Percentiles rank a stretch among this genome's conserved stretches.
Conservation (phyloP, 2,888 invertebrate genomes). For the Sphinx pinastri region DNA sequence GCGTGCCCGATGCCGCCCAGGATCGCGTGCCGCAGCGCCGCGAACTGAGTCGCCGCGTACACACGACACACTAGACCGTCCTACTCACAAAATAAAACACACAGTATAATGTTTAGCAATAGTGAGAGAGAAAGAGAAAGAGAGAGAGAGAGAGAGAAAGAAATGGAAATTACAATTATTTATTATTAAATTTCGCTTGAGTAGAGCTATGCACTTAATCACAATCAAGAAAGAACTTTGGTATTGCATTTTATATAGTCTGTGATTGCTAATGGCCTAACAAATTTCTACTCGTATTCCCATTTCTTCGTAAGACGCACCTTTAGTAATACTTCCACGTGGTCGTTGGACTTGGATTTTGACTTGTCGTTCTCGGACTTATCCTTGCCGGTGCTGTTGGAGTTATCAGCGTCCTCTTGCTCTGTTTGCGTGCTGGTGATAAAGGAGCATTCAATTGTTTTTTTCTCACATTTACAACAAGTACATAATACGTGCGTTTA, state of each 20-base stretch:
- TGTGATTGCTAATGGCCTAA: too few species aligned
- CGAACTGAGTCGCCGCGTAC: constrained; percentile 96
- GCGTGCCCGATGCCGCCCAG: constrained; percentile 56
- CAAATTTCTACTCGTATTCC: too few species aligned
- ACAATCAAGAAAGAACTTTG: too few species aligned
- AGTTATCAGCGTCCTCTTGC: constrained; percentile 58
- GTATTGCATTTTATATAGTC: too few species aligned
- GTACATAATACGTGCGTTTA: too few species aligned
- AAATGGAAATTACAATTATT: too few species aligned
- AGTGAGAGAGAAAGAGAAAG: neutral
- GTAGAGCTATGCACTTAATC: too few species aligned
- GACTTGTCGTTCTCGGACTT: constrained; percentile 67
- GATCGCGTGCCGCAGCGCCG: constrained; percentile 86
- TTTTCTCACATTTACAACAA: too few species aligned
- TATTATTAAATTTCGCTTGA: too few species aligned
- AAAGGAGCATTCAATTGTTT: neutral
- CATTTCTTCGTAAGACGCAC: constrained; percentile 42
- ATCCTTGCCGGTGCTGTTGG: constrained; percentile 53
- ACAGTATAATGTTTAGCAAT: too few species aligned
- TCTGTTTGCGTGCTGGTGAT: constrained; percentile 59
- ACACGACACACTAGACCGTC: constrained; percentile 95
- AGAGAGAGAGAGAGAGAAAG: neutral
- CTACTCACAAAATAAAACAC: constrained; percentile 42
- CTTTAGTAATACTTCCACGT: constrained; percentile 77
- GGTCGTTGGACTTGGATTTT: constrained; percentile 67